Conservation (phyloP, 1,140 invertebrate genomes). For the Neoseiulus cucumeris region DNA sequence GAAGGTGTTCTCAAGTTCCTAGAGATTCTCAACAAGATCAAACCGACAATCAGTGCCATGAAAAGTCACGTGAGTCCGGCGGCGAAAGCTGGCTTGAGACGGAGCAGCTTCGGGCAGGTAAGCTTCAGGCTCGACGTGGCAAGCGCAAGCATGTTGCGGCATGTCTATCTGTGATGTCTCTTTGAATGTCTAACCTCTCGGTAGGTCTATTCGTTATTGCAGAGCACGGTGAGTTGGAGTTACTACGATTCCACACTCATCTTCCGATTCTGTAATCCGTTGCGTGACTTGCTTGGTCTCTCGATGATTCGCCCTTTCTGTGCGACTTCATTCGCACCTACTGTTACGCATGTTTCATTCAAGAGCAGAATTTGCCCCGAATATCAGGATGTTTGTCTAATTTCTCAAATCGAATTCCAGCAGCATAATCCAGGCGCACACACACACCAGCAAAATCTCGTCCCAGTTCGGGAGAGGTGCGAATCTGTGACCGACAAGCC, state of each 20-base stretch:
- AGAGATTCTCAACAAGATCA: slow-evolving; percentile 72
- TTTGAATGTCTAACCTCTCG: slow-evolving; percentile 12
- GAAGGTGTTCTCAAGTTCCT: slow-evolving; percentile 65
- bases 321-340: too few relatives aligned
- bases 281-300: too few relatives aligned
- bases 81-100: slow-evolving; percentile 20
- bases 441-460: background rate
- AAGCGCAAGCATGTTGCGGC: background rate
- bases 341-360: too few relatives aligned
- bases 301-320: too few relatives aligned
- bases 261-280: background rate
- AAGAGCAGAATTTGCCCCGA: too few relatives aligned
- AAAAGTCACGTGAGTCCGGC: slow-evolving; percentile 13
- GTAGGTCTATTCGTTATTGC: slow-evolving; percentile 7
- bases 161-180: slow-evolving; percentile 12
- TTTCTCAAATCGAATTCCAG: too few relatives aligned
- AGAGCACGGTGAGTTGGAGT: background rate
- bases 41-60: slow-evolving; percentile 36
- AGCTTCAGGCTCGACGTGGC: background rate
- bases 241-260: background rate
- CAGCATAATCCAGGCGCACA: background rate
- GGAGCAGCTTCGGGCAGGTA: slow-evolving; percentile 14
- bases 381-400: too few relatives aligned
- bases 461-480: background rate
- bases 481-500: background rate